phyloP scores from a whole-genome alignment of 1,140 invertebrate genomes.

The Anoplophora glabripennis region DNA sequence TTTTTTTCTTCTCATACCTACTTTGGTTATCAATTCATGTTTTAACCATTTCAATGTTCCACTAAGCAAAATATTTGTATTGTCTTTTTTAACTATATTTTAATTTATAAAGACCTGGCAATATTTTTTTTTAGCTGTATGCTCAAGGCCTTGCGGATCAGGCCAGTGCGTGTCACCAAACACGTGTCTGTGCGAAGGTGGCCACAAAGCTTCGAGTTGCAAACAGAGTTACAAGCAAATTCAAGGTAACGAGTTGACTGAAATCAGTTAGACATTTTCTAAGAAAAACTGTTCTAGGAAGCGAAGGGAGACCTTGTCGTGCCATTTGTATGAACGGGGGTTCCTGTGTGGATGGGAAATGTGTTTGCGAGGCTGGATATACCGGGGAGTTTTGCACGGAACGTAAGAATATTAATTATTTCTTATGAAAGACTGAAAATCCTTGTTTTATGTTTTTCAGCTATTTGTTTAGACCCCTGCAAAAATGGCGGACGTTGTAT shows the following conservation, averaged over 20 bases:
- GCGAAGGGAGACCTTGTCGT: conserved; percentile 57
- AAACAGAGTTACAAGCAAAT: conserved; percentile 19
- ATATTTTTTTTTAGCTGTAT: conserved; percentile 63
- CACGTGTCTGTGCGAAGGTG: conserved; percentile 70
- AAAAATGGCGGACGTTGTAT: conserved; percentile 83
- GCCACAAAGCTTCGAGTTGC: conserved; percentile 30
- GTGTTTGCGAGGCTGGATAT: conserved; percentile 71
- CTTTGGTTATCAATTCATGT: too few relatives aligned
- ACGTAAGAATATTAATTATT: conserved; percentile 56
- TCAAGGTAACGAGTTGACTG: neutral
- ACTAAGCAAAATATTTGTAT: too few relatives aligned
- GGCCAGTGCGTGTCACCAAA: conserved; percentile 80
- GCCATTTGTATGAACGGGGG: conserved; percentile 75
- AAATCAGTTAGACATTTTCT: neutral
- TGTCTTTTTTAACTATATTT: too few relatives aligned
- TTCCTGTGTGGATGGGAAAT: conserved; percentile 68
- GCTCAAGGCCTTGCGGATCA: conserved; percentile 64
- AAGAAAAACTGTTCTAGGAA: conserved; percentile 22
- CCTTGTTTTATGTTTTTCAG: conserved; percentile 51
- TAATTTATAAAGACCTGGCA: too few relatives aligned
- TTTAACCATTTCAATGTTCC: too few relatives aligned
- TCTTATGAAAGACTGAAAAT: neutral
- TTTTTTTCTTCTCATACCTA: too few relatives aligned
- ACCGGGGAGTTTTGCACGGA: conserved; percentile 75
- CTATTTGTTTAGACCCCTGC: conserved; percentile 75